Evolutionary conservation across 2,888 invertebrate genomes (phyloP).

Genomic region (Xestia rhomboidea): DNA sequence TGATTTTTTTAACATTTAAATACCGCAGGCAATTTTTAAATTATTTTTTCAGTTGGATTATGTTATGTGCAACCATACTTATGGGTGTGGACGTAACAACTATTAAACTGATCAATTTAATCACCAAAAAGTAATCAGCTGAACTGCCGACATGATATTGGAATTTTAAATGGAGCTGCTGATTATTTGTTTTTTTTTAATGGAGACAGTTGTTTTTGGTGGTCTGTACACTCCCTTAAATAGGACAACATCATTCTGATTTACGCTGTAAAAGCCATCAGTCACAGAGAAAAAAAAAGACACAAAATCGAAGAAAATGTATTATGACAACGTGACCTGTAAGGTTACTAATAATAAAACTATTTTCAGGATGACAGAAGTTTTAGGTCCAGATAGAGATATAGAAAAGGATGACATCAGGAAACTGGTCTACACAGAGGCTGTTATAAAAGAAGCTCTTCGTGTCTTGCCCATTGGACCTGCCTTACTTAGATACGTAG

Average conservation of each 20-base stretch:
- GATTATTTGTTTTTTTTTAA: background rate
- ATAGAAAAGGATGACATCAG: constrained; percentile 61
- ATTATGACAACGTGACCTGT: background rate
- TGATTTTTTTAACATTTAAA: no score
- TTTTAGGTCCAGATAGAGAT: constrained; percentile 54
- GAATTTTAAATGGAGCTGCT: background rate
- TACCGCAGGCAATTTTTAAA: no score
- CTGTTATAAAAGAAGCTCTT: constrained; percentile 57
- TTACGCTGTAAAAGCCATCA: background rate
- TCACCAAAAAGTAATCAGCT: no score
- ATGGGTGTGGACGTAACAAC: no score
- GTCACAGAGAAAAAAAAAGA: no score
- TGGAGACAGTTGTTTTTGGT: no score
- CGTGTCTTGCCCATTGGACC: constrained; percentile 38
- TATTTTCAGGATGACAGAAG: constrained; percentile 62
- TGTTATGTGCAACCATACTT: no score
- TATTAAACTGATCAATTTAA: no score
- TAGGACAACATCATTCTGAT: background rate
- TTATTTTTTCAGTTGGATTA: no score
- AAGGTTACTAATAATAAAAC: background rate
- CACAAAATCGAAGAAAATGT: background rate
- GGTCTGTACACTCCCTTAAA: no score
- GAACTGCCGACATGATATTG: background rate
- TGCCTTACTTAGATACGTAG: constrained; percentile 41
- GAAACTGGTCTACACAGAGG: constrained; percentile 57